Evolutionary conservation across 2,888 invertebrate genomes (phyloP).

Genomic region (Ypsolopha scabrella): DNA sequence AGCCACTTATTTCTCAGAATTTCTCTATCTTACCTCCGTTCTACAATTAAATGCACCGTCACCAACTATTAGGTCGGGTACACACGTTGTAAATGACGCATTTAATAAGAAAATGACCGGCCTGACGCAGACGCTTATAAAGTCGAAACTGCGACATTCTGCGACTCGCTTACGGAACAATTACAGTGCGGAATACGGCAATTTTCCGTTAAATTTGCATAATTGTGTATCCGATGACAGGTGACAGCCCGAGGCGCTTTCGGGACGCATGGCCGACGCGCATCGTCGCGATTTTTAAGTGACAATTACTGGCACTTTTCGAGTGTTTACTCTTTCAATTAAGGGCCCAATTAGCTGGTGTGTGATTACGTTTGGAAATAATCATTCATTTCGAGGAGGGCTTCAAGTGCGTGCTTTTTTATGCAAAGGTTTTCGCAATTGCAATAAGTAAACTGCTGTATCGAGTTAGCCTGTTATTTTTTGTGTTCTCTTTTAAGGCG

Average conservation of each 20-base stretch:
- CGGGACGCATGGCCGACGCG: slow-evolving; percentile 1
- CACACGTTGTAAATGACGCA: slow-evolving; percentile 25
- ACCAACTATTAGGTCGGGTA: slow-evolving; percentile 20
- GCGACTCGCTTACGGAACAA: slow-evolving; percentile 7
- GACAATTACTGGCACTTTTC: slow-evolving; percentile 31
- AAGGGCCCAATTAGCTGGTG: slow-evolving; percentile 9
- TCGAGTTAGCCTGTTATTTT: no score
- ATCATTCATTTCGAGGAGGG: neutral
- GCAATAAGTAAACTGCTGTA: no score
- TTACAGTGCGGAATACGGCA: slow-evolving; percentile 20
- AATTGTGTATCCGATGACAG: slow-evolving; percentile 40
- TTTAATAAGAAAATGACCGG: slow-evolving; percentile 28
- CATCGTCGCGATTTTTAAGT: slow-evolving; percentile 8
- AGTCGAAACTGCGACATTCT: neutral
- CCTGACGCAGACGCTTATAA: neutral
- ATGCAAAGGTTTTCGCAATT: neutral
- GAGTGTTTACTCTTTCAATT: slow-evolving; percentile 13
- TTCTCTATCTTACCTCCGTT: neutral
- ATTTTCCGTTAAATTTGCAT: slow-evolving; percentile 57
- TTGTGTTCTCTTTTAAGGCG: no score
- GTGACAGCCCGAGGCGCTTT: slow-evolving; percentile 18
- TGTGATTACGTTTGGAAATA: neutral
- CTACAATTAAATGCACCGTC: neutral
- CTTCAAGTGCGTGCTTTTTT: neutral
- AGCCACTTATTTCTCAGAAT: neutral